A percentile compares a stretch with the other conserved stretches of the same genome.
Evolutionary conservation across 2,797 vertebrate genomes (phyloP).

Genomic region (Momotus momota): DNA sequence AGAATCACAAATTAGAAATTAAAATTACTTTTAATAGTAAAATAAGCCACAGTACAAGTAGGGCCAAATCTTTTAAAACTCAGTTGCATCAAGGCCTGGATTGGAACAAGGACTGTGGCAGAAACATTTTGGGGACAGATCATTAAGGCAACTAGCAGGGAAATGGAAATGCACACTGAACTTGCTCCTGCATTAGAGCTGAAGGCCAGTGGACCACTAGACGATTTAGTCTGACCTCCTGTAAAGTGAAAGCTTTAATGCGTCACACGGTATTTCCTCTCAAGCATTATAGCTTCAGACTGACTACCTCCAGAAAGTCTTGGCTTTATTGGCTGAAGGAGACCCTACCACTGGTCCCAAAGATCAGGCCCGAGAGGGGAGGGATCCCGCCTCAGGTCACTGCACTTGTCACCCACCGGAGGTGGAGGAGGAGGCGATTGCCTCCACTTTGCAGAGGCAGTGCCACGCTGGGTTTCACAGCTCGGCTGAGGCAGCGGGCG

Average conservation of each 20-base stretch:
- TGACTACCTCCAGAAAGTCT: neutral
- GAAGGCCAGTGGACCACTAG: neutral
- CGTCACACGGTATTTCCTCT: fast-evolving
- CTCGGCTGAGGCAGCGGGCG: neutral
- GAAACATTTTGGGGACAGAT: neutral
- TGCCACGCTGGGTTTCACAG: fast-evolving
- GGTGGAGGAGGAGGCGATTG: neutral
- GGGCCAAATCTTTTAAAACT: neutral
- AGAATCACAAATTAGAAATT: neutral
- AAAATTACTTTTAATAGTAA: neutral
- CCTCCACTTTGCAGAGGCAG: neutral
- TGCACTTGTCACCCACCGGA: neutral
- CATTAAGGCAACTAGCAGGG: neutral
- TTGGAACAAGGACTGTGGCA: neutral
- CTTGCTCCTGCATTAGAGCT: fast-evolving
- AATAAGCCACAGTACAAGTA: neutral
- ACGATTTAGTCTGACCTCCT: neutral
- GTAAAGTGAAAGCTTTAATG: neutral
- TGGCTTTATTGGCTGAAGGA: neutral
- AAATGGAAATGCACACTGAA: neutral
- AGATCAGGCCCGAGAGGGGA: fast-evolving
- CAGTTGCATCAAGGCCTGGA: neutral
- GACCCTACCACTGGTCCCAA: neutral
- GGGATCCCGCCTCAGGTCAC: neutral
- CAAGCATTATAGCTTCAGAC: neutral